phyloP scores from a whole-genome alignment of 2,888 invertebrate genomes.

The Anoncus sp. region DNA sequence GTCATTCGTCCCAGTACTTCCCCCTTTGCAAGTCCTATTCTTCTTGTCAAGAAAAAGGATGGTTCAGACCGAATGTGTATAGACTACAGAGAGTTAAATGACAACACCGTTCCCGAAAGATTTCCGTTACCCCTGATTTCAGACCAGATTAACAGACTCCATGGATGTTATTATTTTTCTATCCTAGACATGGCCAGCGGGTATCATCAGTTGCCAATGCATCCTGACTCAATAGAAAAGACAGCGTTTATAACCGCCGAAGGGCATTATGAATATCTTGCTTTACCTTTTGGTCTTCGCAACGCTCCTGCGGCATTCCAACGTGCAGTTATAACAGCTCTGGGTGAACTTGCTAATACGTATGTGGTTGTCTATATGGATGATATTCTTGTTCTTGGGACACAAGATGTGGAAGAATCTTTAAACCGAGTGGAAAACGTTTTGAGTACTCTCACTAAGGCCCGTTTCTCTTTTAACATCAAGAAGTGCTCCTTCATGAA shows the following conservation, averaged over 20 bases:
- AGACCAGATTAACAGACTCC: conserved; percentile 74
- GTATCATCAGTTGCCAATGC: conserved; percentile 76
- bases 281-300: conserved; percentile 79
- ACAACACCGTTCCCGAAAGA: conserved; percentile 71
- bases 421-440: conserved; percentile 34
- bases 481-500: conserved; percentile 59
- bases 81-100: conserved; percentile 73
- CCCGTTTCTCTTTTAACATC: conserved; percentile 53
- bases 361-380: conserved; percentile 66
- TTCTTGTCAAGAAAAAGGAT: conserved; percentile 65
- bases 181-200: conserved; percentile 74
- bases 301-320: conserved; percentile 80
- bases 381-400: conserved; percentile 68
- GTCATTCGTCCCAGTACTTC: conserved; percentile 23
- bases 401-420: conserved; percentile 60
- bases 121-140: conserved; percentile 78
- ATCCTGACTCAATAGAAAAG: conserved; percentile 70
- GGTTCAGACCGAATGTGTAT: conserved; percentile 65
- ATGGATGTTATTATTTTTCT: conserved; percentile 71
- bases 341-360: conserved; percentile 58
- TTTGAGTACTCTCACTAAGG: conserved; percentile 33
- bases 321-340: conserved; percentile 67
- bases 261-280: conserved; percentile 76
- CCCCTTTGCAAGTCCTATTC: conserved; percentile 59
- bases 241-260: conserved; percentile 79